Evolutionary conservation across 2,888 invertebrate genomes (phyloP).

Genomic region (Blomia tropicalis): DNA sequence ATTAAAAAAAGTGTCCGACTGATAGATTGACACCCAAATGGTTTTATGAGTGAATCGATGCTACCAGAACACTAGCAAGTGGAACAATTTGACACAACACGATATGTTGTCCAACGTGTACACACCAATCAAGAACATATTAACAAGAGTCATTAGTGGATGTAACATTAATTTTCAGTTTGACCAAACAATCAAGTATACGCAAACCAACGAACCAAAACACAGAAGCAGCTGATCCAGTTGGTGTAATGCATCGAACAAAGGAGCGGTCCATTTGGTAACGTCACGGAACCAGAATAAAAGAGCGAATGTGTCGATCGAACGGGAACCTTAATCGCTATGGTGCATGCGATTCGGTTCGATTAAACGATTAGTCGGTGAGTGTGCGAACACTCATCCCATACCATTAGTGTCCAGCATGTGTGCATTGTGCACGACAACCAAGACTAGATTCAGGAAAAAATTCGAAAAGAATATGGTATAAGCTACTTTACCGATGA

Average conservation of each 20-base stretch:
- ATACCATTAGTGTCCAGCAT: not conserved
- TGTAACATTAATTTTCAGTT: not conserved
- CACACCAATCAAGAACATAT: conserved; percentile 4
- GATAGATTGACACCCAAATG: not conserved
- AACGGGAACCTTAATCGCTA: not conserved
- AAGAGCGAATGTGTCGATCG: not conserved
- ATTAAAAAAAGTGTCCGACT: not conserved
- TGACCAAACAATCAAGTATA: too few species aligned
- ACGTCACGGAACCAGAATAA: not conserved
- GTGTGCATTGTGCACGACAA: too few species aligned
- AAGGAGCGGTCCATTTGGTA: conserved; percentile 2
- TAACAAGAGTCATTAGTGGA: conserved; percentile 11
- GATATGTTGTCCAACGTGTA: not conserved
- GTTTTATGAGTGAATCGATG: not conserved
- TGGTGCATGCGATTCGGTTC: conserved; percentile 9
- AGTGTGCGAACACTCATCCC: not conserved
- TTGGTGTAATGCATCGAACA: not conserved
- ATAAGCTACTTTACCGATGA: conserved; percentile 12
- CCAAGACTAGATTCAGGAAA: too few species aligned
- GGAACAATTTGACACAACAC: too few species aligned
- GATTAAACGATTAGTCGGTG: not conserved
- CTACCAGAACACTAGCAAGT: too few species aligned
- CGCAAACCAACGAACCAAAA: too few species aligned
- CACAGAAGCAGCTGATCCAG: conserved; percentile 4
- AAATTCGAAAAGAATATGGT: not conserved